phyloP scores from a whole-genome alignment of 1,140 invertebrate genomes.

The Battus philenor region DNA sequence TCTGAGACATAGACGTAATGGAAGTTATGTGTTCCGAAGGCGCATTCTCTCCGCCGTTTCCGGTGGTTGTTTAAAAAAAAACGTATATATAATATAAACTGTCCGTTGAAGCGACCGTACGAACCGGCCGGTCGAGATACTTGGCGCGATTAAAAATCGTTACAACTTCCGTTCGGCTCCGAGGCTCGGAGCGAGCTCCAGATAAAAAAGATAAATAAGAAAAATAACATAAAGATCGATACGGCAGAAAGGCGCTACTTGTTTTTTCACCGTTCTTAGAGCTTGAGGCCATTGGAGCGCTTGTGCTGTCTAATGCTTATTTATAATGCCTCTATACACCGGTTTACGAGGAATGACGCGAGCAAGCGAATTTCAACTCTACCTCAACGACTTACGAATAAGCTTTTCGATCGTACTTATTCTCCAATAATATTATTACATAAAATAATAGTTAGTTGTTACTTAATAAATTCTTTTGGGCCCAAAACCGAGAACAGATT shows the following conservation, averaged over 20 bases:
- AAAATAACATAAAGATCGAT: constrained; percentile 74
- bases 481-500: too few relatives aligned
- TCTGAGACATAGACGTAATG: constrained; percentile 62
- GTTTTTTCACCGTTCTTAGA: constrained; percentile 62
- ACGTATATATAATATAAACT: constrained; percentile 44
- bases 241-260: constrained; percentile 68
- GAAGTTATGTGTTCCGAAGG: constrained; percentile 66
- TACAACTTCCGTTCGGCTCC: constrained; percentile 70
- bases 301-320: constrained; percentile 25
- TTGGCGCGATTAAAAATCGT: constrained; percentile 73
- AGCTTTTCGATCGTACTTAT: too few relatives aligned
- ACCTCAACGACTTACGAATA: background rate
- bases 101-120: constrained; percentile 47
- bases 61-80: constrained; percentile 71
- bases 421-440: too few relatives aligned
- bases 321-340: constrained; percentile 18
- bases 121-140: constrained; percentile 62
- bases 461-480: too few relatives aligned
- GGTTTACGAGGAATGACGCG: background rate
- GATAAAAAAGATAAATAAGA: constrained; percentile 73
- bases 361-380: constrained; percentile 4
- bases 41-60: constrained; percentile 56
- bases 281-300: constrained; percentile 42
- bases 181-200: constrained; percentile 55
- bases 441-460: too few relatives aligned